Evolutionary conservation across 2,113 vertebrate species (phyloP), one percentile per base, ranked within the genome.

Genomic region (Astur gentilis): DNA sequence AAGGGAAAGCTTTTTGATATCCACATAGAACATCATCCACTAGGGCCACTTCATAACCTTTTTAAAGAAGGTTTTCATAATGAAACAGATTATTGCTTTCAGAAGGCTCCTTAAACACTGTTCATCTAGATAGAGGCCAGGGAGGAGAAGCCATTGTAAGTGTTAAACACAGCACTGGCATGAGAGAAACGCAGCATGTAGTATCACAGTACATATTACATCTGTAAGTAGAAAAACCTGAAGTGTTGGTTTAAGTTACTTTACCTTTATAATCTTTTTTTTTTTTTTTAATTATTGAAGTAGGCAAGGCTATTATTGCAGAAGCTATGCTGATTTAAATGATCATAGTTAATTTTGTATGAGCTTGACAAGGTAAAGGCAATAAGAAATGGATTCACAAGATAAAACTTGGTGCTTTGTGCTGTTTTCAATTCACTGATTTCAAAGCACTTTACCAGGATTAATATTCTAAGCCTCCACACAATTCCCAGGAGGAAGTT

Each of bases 391-490:
- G 78, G 88, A 89, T 92, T 89, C 91, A 66, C 62, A n/a, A 76
- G 84, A 75, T 95, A 75, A 81, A 91, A 93, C 66, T 84, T 76
- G 31, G 34, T 34, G 44, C 62, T 96, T 94, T 96, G 73, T 93
- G 80, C 87, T 89, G 65, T 84, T 96, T 96, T 94, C 87, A 90
- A 79, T 82, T 95, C 87, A 31, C n/a, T 79, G 77, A 93, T 93
- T 95, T 96, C 95, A 89, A 94, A 93, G 95, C 73, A 69, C 62
- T 96, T 95, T 79, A 60, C 57, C 44, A 40, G 87, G 91, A 91
- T 96, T 97, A 97, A 94, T 91, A 96, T 96, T 95, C 65, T 83
- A 87, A 96, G 84, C 70, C 89, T 93, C 73, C 62, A 40, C 75
- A 76, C 34, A 91, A 79, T 93, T 95, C 93, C 91, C 75, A 69